These are phyloP conservation scores for Eudasyphora cyanicolor DNA, from an alignment of 2,888 invertebrate species.

Conservation along the genomic window DNA sequence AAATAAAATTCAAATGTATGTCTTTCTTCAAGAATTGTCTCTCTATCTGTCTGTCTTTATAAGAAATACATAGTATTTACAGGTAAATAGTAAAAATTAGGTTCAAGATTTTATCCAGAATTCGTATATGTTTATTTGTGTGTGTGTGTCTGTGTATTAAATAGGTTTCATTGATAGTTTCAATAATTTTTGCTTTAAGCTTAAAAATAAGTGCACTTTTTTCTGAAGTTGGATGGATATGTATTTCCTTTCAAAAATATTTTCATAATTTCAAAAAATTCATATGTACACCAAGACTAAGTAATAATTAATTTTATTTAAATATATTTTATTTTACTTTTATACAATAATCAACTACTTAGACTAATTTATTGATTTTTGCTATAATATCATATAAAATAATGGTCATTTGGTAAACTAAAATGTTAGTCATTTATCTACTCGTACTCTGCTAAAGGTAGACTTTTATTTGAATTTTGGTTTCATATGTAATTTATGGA, in stretches of 20 bases:
- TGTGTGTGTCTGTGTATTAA: conserved; percentile 42
- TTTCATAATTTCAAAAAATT: background rate
- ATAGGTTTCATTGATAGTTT: conserved; percentile 30
- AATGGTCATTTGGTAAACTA: conserved; percentile 60
- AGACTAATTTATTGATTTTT: background rate
- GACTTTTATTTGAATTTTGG: conserved; percentile 24
- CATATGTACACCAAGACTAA: background rate
- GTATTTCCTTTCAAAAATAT: background rate
- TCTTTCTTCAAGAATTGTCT: conserved; percentile 11
- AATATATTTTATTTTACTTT: too few species aligned
- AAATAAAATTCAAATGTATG: too few species aligned
- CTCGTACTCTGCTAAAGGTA: background rate
- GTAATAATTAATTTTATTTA: background rate
- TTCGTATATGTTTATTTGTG: conserved; percentile 13
- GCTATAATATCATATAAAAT: conserved; percentile 42
- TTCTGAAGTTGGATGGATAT: background rate
- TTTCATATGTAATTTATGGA: conserved; percentile 50
- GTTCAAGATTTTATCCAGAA: conserved; percentile 12
- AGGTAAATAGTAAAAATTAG: conserved; percentile 52
- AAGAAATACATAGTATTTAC: conserved; percentile 42
- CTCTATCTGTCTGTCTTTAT: too few species aligned
- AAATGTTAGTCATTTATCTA: conserved; percentile 21
- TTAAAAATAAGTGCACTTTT: conserved; percentile 61
- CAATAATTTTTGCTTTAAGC: conserved; percentile 55
- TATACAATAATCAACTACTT: conserved; percentile 43